Evolutionary conservation across 2,113 vertebrate species (phyloP).

Genomic region (Cololabis saira): DNA sequence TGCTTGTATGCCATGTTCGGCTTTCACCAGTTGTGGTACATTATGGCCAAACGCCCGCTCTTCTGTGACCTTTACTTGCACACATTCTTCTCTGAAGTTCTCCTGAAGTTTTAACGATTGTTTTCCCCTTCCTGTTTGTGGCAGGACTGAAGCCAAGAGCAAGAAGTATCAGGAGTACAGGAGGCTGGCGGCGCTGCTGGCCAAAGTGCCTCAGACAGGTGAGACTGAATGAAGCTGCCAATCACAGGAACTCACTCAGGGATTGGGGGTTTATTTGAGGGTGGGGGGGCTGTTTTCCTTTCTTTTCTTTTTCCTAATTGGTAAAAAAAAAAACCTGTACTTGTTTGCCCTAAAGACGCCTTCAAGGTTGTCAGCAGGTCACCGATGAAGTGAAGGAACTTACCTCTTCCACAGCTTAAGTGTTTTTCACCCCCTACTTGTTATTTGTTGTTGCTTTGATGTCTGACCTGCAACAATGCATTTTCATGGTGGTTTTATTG

Average conservation of each 20-base stretch:
- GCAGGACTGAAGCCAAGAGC: constrained; percentile 63
- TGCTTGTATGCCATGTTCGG: no score
- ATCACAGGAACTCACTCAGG: constrained; percentile 8
- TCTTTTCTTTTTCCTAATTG: constrained; percentile 43
- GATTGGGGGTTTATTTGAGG: neutral
- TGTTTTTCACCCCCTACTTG: no score
- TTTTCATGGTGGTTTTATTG: no score
- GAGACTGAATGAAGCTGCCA: constrained; percentile 35
- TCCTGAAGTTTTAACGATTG: constrained; percentile 6
- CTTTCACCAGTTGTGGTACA: no score
- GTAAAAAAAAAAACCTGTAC: constrained; percentile 15
- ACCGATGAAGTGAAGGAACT: neutral
- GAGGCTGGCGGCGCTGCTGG: constrained; percentile 81
- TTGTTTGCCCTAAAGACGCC: constrained; percentile 12
- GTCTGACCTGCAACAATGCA: no score
- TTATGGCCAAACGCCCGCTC: no score
- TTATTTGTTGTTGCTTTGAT: no score
- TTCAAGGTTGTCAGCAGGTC: constrained; percentile 2
- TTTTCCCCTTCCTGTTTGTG: constrained; percentile 21
- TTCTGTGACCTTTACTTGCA: no score
- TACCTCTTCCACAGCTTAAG: neutral
- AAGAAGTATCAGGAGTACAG: constrained; percentile 78
- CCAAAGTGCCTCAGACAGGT: constrained; percentile 88
- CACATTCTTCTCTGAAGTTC: neutral
- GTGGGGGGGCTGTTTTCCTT: neutral